A percentile compares a stretch with the other conserved stretches of the same genome.
phyloP scores from a whole-genome alignment of 2,888 invertebrate genomes.

The Plagodis pulveraria region DNA sequence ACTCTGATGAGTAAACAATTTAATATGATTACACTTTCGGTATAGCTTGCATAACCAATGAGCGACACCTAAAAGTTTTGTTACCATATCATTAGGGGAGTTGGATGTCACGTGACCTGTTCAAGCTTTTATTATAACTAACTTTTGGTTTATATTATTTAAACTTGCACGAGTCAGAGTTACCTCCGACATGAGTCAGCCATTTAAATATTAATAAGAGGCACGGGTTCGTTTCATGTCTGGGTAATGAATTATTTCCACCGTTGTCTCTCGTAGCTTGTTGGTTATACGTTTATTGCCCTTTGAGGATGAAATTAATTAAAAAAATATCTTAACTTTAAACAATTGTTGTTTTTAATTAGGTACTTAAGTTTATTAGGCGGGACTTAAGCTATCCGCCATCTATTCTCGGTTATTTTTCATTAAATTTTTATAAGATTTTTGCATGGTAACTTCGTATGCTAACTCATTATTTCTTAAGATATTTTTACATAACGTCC shows the following conservation, averaged over 20 bases:
- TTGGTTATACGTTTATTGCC: slow-evolving; percentile 28
- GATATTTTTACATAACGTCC: too few relatives aligned
- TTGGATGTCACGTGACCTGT: slow-evolving; percentile 5
- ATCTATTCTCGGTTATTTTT: too few relatives aligned
- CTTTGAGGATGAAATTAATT: slow-evolving; percentile 28
- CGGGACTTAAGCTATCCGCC: too few relatives aligned
- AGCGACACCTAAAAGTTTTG: too few relatives aligned
- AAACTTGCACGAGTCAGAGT: slow-evolving; percentile 38
- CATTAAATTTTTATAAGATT: too few relatives aligned
- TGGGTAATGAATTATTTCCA: slow-evolving; percentile 53
- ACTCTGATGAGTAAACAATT: too few relatives aligned
- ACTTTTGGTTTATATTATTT: slow-evolving; percentile 33
- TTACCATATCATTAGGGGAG: neutral
- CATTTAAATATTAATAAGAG: slow-evolving; percentile 55
- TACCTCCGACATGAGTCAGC: slow-evolving; percentile 36
- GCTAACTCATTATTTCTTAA: too few relatives aligned
- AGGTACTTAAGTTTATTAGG: neutral
- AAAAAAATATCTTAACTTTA: neutral
- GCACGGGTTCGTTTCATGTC: slow-evolving; percentile 44
- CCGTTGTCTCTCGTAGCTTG: slow-evolving; percentile 37
- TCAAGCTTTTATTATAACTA: slow-evolving; percentile 25
- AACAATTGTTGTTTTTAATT: neutral
- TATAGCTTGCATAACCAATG: too few relatives aligned
- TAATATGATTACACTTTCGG: too few relatives aligned
- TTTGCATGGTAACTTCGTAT: too few relatives aligned